Evolutionary conservation across 1,140 invertebrate species (phyloP), one percentile per base, ranked within the genome.

Genomic region (Eriocheir sinensis): DNA sequence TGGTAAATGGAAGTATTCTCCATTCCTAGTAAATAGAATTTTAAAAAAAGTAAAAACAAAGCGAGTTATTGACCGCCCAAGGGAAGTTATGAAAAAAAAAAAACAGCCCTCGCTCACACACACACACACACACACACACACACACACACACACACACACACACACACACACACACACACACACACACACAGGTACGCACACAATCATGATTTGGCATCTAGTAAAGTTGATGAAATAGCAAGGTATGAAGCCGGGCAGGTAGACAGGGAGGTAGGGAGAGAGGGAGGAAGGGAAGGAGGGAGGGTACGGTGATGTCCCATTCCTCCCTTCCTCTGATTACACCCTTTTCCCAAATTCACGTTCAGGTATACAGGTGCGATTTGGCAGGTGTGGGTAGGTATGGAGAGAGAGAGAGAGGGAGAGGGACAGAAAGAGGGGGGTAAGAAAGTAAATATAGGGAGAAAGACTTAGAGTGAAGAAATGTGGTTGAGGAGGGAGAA

Each of bases 211-310:
- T 72, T 72, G 60, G n/a, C 60, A 21, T 72, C 60, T n/a, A 72
- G 60, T 72, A 72, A 27, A 72, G 60, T 72, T 72, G 60, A 72
- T 72, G 60, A 72, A 72, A 72, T 72, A 72, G 60, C 60, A 72
- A 72, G 60, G 27, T n/a, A 8, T 72, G n/a, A n/a, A n/a, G n/a
- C n/a, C n/a, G n/a, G n/a, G n/a, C n/a, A n/a, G n/a, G n/a, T n/a
- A n/a, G n/a, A n/a, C n/a, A n/a, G n/a, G n/a, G n/a, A n/a, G n/a
- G n/a, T n/a, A n/a, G n/a, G n/a, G n/a, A n/a, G n/a, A n/a, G n/a
- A n/a, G n/a, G n/a, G n/a, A n/a, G n/a, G n/a, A n/a, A n/a, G n/a
- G n/a, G n/a, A n/a, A n/a, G n/a, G n/a, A 72, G 60, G 17, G 60
- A 72, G 60, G 17, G 60, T 72, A 72, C 21, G 17, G 60, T 72